Evolutionary conservation across 1,140 invertebrate genomes (phyloP), one percentile per base, ranked within the genome.

Genomic region (Zaprionus ornatus): DNA sequence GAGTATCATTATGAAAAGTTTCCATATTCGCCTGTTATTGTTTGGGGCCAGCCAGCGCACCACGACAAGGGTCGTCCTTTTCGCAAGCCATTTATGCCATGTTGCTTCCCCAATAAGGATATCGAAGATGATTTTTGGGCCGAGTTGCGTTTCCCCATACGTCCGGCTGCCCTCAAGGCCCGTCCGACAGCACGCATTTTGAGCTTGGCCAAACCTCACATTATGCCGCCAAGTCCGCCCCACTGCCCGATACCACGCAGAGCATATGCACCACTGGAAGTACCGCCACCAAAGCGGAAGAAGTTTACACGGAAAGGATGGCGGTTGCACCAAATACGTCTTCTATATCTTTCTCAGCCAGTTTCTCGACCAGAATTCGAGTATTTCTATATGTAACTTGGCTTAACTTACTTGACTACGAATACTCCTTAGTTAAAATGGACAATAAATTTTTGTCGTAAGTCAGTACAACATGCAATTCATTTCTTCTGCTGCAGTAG

Each of bases 21-120:
- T 23, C 10, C 84, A 0, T 86, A 82, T 32, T 82, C 71, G 0
- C 90, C 90, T 1, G 62, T 76, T 2, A 91, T 91, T 21, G 70
- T 86, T 3, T 80, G 77, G 66, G 82, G 86, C 3, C 56, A 91
- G 42, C 82, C 84, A 7, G 42, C 90, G 0, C 57, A 45, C 1
- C 79, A 71, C 12, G 90, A 91, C 60, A 74, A 76, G 7, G 90
- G 88, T 3, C 82, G 90, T 10, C 90, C 90, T 15, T 90, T 91
- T 21, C 0, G 32, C 0, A 60, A 73, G 0, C 73, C 77, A 0
- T 40, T 63, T 6, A 37, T 80, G 4, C 91, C 90, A 0, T 61
- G 76, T 17, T 80, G 73, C 45, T 92, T 92, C 42, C 54, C 74
- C 23, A 91, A 92, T 17, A 55, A 70, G 0, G 91, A 92, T 1